These are phyloP conservation scores for Macrophya annulata DNA, from an alignment of 2,888 invertebrate species.

Conservation along the genomic window DNA sequence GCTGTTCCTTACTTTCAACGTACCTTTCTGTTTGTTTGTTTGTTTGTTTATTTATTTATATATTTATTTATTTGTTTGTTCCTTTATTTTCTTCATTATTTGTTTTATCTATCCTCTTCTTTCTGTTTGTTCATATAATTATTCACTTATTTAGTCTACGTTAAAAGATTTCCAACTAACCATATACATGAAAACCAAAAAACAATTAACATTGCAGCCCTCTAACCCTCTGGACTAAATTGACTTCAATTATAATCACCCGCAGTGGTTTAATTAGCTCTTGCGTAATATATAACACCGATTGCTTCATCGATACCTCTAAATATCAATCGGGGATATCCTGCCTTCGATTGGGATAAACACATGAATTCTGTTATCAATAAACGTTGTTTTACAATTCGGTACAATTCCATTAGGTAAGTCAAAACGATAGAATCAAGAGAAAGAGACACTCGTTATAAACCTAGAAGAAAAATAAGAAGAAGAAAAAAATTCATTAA, in stretches of 20 bases:
- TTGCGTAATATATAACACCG: constrained; percentile 23
- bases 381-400: constrained; percentile 23
- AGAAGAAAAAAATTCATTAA: no score
- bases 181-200: neutral
- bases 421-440: neutral
- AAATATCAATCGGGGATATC: constrained; percentile 18
- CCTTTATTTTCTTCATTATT: neutral
- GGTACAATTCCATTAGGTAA: neutral
- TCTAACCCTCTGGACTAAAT: neutral
- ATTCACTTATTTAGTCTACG: neutral
- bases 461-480: no score
- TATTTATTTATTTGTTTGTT: neutral
- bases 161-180: neutral
- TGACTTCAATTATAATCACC: neutral
- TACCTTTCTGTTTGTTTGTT: neutral
- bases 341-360: neutral
- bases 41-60: neutral
- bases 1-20: neutral
- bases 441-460: neutral
- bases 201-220: neutral
- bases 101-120: neutral
- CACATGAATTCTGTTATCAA: constrained; percentile 40
- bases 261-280: constrained; percentile 35
- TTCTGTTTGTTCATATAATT: neutral
- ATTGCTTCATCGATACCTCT: neutral